Percentiles rank a stretch among this genome's conserved stretches.
Evolutionary conservation across 2,797 vertebrate genomes (phyloP).

Genomic region (Xiphophorus birchmanni): DNA sequence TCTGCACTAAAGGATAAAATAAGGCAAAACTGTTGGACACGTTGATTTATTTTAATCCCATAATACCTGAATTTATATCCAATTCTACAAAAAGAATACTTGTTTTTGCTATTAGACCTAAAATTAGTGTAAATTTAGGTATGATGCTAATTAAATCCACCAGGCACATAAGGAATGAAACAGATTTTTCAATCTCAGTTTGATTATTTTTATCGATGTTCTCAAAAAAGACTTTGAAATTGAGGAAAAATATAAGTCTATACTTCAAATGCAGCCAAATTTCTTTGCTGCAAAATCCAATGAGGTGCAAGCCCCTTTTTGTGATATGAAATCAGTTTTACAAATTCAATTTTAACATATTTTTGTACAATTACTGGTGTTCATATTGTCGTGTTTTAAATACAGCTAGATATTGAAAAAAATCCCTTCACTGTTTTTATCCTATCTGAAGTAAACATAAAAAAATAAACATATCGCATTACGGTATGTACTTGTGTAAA

Average conservation of each 20-base stretch:
- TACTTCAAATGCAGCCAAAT: background rate
- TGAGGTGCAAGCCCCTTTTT: too few species aligned
- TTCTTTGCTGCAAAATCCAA: too few species aligned
- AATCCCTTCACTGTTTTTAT: background rate
- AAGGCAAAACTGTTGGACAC: background rate
- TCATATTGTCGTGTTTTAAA: background rate
- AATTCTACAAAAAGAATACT: background rate
- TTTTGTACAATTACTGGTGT: background rate
- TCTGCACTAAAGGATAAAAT: background rate
- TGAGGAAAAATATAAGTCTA: background rate
- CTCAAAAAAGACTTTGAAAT: background rate
- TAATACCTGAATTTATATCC: background rate
- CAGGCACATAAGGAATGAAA: background rate
- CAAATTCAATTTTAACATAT: background rate
- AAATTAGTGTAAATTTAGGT: background rate
- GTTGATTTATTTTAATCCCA: too few species aligned
- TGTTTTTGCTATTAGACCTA: background rate
- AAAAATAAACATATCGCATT: too few species aligned
- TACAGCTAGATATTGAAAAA: background rate
- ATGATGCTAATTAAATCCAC: background rate
- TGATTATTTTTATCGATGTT: background rate
- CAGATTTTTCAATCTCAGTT: too few species aligned
- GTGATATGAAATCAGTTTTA: too few species aligned
- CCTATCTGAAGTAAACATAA: too few species aligned
- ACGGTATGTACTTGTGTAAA: background rate